A percentile compares a stretch with the other conserved stretches of the same genome.
Conservation (phyloP, 2,113 vertebrate genomes). For the Pithys albifrons region DNA sequence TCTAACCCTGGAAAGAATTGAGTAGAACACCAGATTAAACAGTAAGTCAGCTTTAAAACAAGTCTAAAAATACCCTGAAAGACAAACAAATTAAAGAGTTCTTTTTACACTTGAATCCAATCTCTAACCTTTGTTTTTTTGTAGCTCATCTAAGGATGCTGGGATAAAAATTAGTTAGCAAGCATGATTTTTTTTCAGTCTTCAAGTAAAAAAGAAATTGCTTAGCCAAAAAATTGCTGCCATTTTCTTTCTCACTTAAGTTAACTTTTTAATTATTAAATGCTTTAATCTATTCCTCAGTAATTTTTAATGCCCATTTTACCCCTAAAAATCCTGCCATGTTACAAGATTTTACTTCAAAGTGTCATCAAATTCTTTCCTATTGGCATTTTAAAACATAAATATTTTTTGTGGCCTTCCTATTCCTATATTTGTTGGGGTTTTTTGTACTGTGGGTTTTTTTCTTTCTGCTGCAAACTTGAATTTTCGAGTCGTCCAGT, state of each 20-base stretch:
- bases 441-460: no score
- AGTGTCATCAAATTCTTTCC: background rate
- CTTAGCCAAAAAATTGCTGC: background rate
- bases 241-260: background rate
- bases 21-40: background rate
- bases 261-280: background rate
- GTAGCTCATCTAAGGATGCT: background rate
- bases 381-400: background rate
- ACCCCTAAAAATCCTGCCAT: background rate
- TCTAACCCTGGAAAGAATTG: background rate
- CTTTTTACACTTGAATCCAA: background rate
- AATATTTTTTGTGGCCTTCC: background rate
- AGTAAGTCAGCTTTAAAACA: background rate
- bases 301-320: background rate
- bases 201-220: background rate
- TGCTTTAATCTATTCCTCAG: background rate
- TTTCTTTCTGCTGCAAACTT: background rate
- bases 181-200: rapidly evolving
- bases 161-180: background rate
- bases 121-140: background rate
- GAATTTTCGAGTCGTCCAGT: background rate
- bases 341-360: background rate
- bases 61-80: background rate
- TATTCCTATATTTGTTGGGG: background rate
- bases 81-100: background rate